Base-by-base conservation (phyloP, 2,797 vertebrate genomes). In the Lithobates pipiens region DNA sequence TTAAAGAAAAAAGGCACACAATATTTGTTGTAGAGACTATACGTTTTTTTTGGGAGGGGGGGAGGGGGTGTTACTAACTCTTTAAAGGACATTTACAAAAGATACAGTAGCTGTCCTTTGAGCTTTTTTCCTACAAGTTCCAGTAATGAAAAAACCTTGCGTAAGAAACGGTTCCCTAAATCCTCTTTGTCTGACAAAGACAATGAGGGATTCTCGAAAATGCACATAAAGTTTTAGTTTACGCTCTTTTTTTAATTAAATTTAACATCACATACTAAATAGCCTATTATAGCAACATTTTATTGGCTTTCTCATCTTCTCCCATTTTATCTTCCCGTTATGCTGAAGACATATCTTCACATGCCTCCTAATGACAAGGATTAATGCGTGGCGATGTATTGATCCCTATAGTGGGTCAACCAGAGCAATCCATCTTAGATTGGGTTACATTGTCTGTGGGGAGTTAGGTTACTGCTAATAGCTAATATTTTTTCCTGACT, bases 381-480 rank as follows among this genome's bases (percentile, higher is more conserved):
- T 71, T 71, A 70, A 71, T 71, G 68, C 29, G 15, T 69, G 13
- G 10, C 57, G 18, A 15, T 32, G 25, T 50, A 82, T 82, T 32
- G 80, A 76, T 83, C 42, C 13, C n/a, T 61, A 39, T 68, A 29
- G n/a, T 50, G 42, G 72, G 73, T 10, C n/a, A 67, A 8, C 8
- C 16, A 11, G 57, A 25, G 27, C n/a, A 15, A 42, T 71, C 23
- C 25, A 75, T 68, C 25, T 65, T 50, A 34, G 39, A 82, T 82
- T 44, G 57, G 39, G 42, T 83, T 83, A 32, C 80, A n/a, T 15
- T 73, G 5, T 25, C 32, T 9, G 18, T 73, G 27, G n/a, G 50
- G 68, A 57, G 25, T 82, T 29, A 34, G 80, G 3, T 83, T 75
- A 75, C 80, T 18, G 54, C 46, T 75, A 42, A 82, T 44, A 65